Percentiles rank a stretch among this genome's conserved stretches.
phyloP scores from a whole-genome alignment of 2,888 invertebrate genomes.

The Patella caerulea region DNA sequence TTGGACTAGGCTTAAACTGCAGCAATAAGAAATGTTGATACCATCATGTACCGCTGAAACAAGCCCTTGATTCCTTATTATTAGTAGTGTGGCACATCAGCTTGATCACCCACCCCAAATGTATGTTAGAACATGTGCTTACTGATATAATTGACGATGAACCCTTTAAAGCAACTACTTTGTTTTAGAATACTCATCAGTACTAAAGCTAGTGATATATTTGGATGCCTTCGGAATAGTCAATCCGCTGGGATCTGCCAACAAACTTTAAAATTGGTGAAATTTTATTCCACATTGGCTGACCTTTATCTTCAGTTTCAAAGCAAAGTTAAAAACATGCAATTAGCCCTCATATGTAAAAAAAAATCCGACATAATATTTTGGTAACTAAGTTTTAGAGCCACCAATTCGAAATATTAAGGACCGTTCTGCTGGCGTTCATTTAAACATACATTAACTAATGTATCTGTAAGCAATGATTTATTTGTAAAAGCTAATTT shows the following conservation, averaged over 20 bases:
- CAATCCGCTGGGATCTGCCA: background rate
- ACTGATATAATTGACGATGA: background rate
- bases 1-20: background rate
- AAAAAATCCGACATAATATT: background rate
- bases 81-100: background rate
- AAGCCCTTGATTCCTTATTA: background rate
- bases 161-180: background rate
- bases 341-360: background rate
- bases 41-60: background rate
- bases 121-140: background rate
- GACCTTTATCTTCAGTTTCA: background rate
- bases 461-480: background rate
- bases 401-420: background rate
- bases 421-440: background rate
- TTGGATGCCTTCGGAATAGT: background rate
- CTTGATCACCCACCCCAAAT: background rate
- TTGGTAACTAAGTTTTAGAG: background rate
- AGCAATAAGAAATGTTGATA: background rate
- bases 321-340: background rate
- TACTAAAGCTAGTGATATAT: background rate
- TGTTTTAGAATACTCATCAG: background rate
- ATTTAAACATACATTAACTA: background rate
- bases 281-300: background rate
- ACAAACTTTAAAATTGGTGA: background rate
- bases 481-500: background rate